Evolutionary conservation across 2,113 vertebrate genomes (phyloP).

Genomic region (Macrotis lagotis): DNA sequence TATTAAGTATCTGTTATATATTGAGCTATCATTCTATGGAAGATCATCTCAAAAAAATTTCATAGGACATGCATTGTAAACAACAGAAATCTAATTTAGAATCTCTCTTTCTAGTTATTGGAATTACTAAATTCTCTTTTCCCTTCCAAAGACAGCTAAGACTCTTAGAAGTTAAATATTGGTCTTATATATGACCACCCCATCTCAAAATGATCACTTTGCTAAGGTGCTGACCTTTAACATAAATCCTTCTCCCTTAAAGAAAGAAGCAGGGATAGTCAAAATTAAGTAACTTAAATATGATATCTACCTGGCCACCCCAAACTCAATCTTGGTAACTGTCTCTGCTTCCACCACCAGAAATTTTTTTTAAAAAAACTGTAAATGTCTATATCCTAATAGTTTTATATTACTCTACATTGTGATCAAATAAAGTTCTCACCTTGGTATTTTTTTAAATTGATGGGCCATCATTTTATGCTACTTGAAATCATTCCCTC

Average conservation of each 20-base stretch:
- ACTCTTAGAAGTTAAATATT: not conserved
- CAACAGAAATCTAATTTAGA: not conserved
- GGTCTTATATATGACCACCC: not conserved
- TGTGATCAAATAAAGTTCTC: not conserved
- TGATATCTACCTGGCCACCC: not conserved
- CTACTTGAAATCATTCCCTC: slow-evolving; percentile 59
- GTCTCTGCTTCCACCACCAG: not conserved
- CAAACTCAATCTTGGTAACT: not conserved
- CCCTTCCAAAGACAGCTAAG: not conserved
- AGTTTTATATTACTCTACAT: not conserved
- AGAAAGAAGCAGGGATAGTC: not conserved
- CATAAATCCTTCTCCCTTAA: not conserved
- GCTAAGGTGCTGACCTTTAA: not conserved
- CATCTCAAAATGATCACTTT: not conserved
- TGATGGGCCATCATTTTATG: slow-evolving; percentile 19
- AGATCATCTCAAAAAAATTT: slow-evolving; percentile 2
- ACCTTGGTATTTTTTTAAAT: slow-evolving; percentile 54
- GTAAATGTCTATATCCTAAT: not conserved
- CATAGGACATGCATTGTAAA: not conserved
- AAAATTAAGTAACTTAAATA: not conserved
- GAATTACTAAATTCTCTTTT: not conserved
- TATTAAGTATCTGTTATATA: not conserved
- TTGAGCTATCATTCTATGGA: slow-evolving; percentile 14
- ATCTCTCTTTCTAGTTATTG: not conserved
- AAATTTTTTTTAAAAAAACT: not conserved